A percentile compares a stretch with the other conserved stretches of the same genome.
Evolutionary conservation across 2,888 invertebrate species (phyloP).

Genomic region (Chrysolina haemoptera): DNA sequence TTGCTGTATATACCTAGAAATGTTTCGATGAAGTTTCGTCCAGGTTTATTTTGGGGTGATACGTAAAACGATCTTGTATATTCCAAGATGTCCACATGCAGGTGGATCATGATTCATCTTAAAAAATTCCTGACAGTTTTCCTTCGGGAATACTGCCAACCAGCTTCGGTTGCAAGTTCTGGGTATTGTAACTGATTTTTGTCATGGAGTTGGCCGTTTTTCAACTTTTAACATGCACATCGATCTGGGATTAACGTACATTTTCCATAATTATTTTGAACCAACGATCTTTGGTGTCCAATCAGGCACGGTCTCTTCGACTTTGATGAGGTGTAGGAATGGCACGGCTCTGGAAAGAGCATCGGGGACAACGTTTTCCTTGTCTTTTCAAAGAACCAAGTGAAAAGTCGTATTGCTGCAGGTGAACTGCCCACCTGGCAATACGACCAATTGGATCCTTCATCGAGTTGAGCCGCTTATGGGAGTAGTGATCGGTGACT

Average conservation of each 20-base stretch:
- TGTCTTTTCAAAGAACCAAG: slow-evolving; percentile 46
- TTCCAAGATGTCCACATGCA: too few relatives aligned
- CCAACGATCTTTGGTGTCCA: neutral
- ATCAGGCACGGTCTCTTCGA: too few relatives aligned
- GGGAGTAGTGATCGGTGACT: slow-evolving; percentile 22
- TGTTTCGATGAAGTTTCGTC: slow-evolving; percentile 50
- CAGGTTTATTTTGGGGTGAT: slow-evolving; percentile 47
- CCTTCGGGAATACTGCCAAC: too few relatives aligned
- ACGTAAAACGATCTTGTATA: too few relatives aligned
- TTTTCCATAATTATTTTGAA: neutral
- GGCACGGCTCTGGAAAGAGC: slow-evolving; percentile 43
- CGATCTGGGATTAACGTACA: neutral
- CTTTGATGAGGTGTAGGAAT: neutral
- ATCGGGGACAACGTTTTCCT: slow-evolving; percentile 48
- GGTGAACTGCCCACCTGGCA: slow-evolving; percentile 41
- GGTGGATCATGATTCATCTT: too few relatives aligned
- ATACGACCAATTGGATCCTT: slow-evolving; percentile 43
- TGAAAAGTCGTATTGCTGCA: slow-evolving; percentile 45
- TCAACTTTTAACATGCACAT: neutral
- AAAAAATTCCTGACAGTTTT: too few relatives aligned
- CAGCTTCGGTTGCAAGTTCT: too few relatives aligned
- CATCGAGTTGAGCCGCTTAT: slow-evolving; percentile 17
- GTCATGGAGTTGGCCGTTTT: neutral
- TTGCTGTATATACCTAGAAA: slow-evolving; percentile 48
- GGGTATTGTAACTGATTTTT: too few relatives aligned